Conservation (phyloP, 2,888 invertebrate species). For the Aspidapion aeneum region DNA sequence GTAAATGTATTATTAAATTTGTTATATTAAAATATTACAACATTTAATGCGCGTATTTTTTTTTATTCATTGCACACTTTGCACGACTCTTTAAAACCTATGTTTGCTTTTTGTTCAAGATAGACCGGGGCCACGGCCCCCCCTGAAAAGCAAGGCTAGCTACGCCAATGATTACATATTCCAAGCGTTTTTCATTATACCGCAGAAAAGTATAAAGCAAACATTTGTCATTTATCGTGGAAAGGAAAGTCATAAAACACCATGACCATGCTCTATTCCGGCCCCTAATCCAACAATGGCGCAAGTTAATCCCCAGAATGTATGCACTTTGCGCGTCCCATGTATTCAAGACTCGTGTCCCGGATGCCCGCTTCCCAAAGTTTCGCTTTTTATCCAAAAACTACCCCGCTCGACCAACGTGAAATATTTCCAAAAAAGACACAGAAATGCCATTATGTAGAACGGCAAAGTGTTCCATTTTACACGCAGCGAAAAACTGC, state of each 20-base stretch:
- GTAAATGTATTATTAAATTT: too few relatives aligned
- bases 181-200: too few relatives aligned
- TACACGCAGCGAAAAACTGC: neutral
- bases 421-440: conserved; percentile 13
- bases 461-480: neutral
- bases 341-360: conserved; percentile 19
- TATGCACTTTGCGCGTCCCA: conserved; percentile 30
- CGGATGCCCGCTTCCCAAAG: conserved; percentile 12
- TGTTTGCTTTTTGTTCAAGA: too few relatives aligned
- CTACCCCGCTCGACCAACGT: conserved; percentile 11
- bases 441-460: conserved; percentile 13
- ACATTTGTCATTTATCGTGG: neutral
- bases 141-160: too few relatives aligned
- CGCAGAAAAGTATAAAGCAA: too few relatives aligned
- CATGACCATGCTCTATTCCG: neutral
- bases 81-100: too few relatives aligned
- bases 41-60: too few relatives aligned
- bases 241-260: neutral
- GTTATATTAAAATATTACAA: too few relatives aligned
- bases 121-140: too few relatives aligned
- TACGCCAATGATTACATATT: too few relatives aligned
- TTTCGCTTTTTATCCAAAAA: conserved; percentile 22
- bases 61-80: too few relatives aligned
- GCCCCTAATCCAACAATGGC: conserved; percentile 25
- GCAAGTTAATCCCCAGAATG: conserved; percentile 34